Evolutionary conservation across 2,888 invertebrate genomes (phyloP).

Genomic region (Sphaeridia pumilis): DNA sequence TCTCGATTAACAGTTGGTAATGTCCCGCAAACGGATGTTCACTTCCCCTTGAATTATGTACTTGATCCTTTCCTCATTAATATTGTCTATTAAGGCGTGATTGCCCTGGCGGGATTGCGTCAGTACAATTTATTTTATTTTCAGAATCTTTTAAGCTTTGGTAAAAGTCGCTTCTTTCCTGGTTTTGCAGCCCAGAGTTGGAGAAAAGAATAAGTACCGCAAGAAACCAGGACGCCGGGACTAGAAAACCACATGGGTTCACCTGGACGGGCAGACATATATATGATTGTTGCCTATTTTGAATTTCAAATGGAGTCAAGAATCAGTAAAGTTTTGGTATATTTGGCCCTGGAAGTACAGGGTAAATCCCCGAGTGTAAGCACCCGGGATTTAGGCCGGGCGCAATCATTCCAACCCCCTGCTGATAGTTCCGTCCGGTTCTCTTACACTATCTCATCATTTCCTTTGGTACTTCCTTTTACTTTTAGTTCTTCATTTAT

Average conservation of each 20-base stretch:
- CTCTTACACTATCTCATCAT: conserved; percentile 12
- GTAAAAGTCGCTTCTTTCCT: no score
- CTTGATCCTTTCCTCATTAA: neutral
- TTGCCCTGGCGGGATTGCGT: neutral
- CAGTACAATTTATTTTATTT: neutral
- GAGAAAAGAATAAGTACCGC: no score
- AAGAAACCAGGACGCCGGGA: neutral
- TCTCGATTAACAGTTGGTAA: conserved; percentile 6
- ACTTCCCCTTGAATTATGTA: neutral
- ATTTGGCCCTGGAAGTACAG: conserved; percentile 8
- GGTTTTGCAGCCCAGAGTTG: no score
- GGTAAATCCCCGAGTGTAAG: conserved; percentile 8
- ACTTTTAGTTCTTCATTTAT: conserved; percentile 9
- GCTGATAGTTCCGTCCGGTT: conserved; percentile 8
- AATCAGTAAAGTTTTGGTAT: conserved; percentile 9
- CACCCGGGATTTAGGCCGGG: conserved; percentile 15
- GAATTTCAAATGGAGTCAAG: conserved; percentile 12
- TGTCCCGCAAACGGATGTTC: no score
- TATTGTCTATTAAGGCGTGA: conserved; percentile 1
- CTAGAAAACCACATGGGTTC: neutral
- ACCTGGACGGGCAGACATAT: neutral
- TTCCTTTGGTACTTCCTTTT: conserved; percentile 3
- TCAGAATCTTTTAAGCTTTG: no score
- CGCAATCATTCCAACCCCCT: conserved; percentile 14
- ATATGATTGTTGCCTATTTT: conserved; percentile 4